These are phyloP conservation scores for Ellobium chinense DNA, from an alignment of 2,888 invertebrate genomes.

Conservation along the genomic window DNA sequence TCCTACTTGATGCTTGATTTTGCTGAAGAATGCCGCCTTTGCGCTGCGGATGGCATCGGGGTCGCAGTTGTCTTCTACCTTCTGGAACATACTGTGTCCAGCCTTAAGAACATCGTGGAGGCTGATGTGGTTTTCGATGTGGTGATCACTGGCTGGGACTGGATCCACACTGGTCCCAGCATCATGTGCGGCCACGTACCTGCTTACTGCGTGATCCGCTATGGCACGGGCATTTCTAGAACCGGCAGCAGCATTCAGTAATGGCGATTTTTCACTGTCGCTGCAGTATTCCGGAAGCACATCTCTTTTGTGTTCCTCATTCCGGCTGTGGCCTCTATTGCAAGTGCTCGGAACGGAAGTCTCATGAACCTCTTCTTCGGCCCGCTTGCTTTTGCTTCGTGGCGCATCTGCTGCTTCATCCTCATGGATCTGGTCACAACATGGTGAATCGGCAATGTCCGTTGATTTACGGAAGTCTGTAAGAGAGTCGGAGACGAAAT, in stretches of 20 bases:
- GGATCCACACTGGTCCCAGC: conserved; percentile 24
- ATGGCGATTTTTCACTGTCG: neutral
- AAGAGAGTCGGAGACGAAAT: neutral
- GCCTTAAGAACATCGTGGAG: neutral
- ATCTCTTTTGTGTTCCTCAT: neutral
- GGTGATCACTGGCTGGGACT: neutral
- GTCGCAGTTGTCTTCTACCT: neutral
- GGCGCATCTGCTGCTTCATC: neutral
- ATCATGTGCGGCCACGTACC: neutral
- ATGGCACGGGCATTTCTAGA: too few species aligned
- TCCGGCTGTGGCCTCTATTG: neutral
- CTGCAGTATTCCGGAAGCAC: too few species aligned
- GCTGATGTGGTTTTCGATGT: neutral
- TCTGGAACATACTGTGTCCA: neutral
- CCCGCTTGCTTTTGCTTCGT: neutral
- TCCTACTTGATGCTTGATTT: too few species aligned
- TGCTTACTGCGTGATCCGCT: neutral
- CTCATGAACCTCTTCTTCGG: neutral
- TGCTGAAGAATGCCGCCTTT: neutral
- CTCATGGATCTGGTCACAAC: neutral
- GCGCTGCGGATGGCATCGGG: neutral
- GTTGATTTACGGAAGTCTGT: neutral
- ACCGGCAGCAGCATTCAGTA: neutral
- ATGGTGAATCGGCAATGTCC: neutral
- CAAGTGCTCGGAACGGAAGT: neutral